Base-by-base conservation (phyloP, 2,888 invertebrate species). In the Aporophyla lueneburgensis region DNA sequence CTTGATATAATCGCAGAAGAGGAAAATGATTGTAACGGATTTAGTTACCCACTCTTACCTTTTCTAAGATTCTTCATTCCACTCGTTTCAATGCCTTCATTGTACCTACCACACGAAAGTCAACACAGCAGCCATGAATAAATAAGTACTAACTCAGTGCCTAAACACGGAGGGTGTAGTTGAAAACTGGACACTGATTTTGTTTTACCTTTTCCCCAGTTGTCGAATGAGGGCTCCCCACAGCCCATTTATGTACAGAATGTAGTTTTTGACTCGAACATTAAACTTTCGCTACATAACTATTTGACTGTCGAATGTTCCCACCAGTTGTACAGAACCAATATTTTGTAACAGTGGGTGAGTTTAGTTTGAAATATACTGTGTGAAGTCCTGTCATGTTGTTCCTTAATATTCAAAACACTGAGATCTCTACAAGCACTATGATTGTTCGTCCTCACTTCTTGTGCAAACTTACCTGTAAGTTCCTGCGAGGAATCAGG, bases 201-300 rank as follows among this genome's bases (percentile, higher is more conserved):
- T 24, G 46, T 72, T 80, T 73, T 51, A 58, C 56, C 19, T 61
- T 66, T 75, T 66, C 21, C 54, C 49, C 24, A 71, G 49, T 43
- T 49, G 14, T n/a, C 16, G 12, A 43, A 33, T 58, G 27, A 53
- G 68, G 16, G 43, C 51, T 46, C 4, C 24, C 33, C 46, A 4
- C 59, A 21, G 40, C 21, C 56, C 68, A 53, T 75, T 80, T 62
- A 70, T 75, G 59, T 75, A 65, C 12, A 65, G 72, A 84, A 80
- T 69, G 14, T 68, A 61, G 75, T 76, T 84, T 82, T 76, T 82
- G 65, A 76, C 49, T 75, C 61, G 19, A 43, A 33, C 33, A 43
- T 43, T 49, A 84, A 80, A 75, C 49, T 84, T 71, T 68, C 16
- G 27, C 43, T 62, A 53, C 67, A 58, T 53, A n/a, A 61, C 59